phyloP scores from a whole-genome alignment of 2,888 invertebrate species.

The Molanna angustata region DNA sequence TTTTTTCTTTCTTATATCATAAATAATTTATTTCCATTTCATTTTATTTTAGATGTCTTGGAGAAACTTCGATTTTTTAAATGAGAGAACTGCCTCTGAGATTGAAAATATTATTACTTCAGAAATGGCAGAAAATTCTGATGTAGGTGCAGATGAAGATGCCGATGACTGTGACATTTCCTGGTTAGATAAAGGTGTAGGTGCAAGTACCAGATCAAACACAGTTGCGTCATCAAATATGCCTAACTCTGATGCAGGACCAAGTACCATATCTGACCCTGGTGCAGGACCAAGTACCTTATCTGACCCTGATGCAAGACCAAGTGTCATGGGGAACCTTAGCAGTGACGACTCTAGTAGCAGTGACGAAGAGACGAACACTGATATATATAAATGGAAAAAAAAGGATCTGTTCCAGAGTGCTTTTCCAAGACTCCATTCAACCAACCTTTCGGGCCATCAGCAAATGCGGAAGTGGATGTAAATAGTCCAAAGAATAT shows the following conservation, averaged over 20 bases:
- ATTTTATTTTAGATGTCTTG: neutral
- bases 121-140: neutral
- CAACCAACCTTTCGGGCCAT: neutral
- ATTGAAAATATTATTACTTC: neutral
- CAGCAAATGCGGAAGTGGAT: neutral
- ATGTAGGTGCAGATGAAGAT: neutral
- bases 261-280: too few relatives aligned
- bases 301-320: too few relatives aligned
- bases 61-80: neutral
- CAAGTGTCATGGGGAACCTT: too few relatives aligned
- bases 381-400: too few relatives aligned
- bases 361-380: too few relatives aligned
- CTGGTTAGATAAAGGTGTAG: too few relatives aligned
- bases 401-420: neutral
- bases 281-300: too few relatives aligned
- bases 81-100: neutral
- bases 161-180: too few relatives aligned
- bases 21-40: neutral
- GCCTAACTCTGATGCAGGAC: too few relatives aligned
- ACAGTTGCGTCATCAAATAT: too few relatives aligned
- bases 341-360: too few relatives aligned
- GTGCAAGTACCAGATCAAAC: too few relatives aligned
- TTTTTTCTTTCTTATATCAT: neutral
- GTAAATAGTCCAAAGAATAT: neutral
- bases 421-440: neutral